Evolutionary conservation across 2,797 vertebrate genomes (phyloP), one percentile per base, ranked within the genome.

Genomic region (Sebastes steindachneri): DNA sequence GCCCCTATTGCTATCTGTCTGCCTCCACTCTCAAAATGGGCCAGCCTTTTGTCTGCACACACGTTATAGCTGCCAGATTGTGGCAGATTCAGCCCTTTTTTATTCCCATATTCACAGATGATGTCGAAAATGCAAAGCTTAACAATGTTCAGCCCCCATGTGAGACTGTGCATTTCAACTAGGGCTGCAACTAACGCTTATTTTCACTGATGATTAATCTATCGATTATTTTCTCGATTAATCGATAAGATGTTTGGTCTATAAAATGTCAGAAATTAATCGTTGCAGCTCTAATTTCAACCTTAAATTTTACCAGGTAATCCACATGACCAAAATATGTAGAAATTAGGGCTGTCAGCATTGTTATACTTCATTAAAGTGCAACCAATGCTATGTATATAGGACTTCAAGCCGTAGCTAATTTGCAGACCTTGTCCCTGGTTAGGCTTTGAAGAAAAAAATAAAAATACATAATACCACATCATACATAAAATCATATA

Each of bases 1-100:
- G 84, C 89, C 85, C 81, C 84, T 86, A 88, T 93, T 85, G 90
- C 87, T 88, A 85, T 92, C 88, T 93, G 90, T 90, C 92, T 94
- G 91, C 88, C 89, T 92, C 82, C 79, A 63, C 83, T 90, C 85
- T 83, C 79, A 67, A 87, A 93, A 88, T 86, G 83, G 87, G 81
- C 84, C 79, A 76, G 75, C 89, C 73, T 82, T 92, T 94, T 93
- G 89, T 89, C 88, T 84, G 76, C 75, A 82, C 66, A 86, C 58
- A 77, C 41, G 35, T 41, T 89, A 83, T 71, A 80, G 76, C 80
- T 89, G 75, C 75, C 84, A 91, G 73, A 82, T 77, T 80, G 80
- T 70, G 78, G 63, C 75, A 89, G 66, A 85, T 79, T 89, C 66
- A 64, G 69, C 57, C 45, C 62, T 84, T 76, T 81, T 84, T 82